These are phyloP conservation scores for Rhynchophorus ferrugineus DNA, from an alignment of 1,140 invertebrate species.

Conservation along the genomic window DNA sequence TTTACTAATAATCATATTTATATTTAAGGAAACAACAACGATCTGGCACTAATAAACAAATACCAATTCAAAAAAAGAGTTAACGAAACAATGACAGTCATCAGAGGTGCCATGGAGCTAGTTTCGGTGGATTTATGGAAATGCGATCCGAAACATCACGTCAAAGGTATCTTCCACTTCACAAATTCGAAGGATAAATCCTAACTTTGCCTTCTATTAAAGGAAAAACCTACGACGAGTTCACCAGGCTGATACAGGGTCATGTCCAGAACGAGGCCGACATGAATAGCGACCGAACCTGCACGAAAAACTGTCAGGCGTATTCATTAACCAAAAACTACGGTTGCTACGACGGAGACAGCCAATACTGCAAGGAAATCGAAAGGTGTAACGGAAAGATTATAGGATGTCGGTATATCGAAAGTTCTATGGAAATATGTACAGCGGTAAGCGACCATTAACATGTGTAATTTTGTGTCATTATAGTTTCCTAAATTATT, in stretches of 20 bases:
- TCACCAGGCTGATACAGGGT: constrained; percentile 73
- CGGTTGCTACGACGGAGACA: constrained; percentile 55
- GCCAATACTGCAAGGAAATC: constrained; percentile 58
- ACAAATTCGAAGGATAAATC: not conserved
- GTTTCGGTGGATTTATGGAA: constrained; percentile 59
- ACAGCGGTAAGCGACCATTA: constrained; percentile 49
- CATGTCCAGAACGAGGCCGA: constrained; percentile 82
- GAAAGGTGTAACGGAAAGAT: constrained; percentile 60
- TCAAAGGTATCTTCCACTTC: constrained; percentile 44
- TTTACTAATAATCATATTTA: constrained; percentile 1
- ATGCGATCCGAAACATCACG: constrained; percentile 62
- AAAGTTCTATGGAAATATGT: constrained; percentile 78
- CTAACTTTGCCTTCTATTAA: constrained; percentile 18
- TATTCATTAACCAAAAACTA: constrained; percentile 59
- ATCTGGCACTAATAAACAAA: constrained; percentile 53
- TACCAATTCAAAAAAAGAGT: constrained; percentile 54
- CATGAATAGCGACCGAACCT: constrained; percentile 61
- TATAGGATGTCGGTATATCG: constrained; percentile 66
- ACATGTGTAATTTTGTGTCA: too few relatives aligned
- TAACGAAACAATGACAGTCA: constrained; percentile 53
- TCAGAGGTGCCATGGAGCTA: constrained; percentile 55
- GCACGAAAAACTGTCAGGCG: constrained; percentile 65
- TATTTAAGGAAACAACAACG: constrained; percentile 52
- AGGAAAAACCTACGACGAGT: constrained; percentile 62
- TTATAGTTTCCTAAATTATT: not conserved